Evolutionary conservation across 2,113 vertebrate species (phyloP), one percentile per base, ranked within the genome.

Genomic region (Lethenteron camtschaticum): DNA sequence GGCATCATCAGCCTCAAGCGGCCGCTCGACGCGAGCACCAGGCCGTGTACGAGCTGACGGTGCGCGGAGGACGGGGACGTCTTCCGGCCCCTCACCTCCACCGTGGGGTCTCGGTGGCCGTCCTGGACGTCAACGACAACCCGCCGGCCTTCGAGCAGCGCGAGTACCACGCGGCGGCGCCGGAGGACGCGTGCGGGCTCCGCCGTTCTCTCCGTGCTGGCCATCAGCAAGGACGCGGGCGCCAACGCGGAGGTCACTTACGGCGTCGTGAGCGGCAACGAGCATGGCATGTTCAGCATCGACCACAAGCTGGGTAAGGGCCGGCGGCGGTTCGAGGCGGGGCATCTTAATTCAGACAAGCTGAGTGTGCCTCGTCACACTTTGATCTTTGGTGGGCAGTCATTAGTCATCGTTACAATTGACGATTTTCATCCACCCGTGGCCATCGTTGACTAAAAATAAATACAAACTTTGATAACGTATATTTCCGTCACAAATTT

Each of bases 61-160:
- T 87, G 55, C 85, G 94, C 87, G 41, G 81, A 78, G 1, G 92
- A 99, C 80, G 94, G 94, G 59, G 78, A 82, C 68, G 86, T 85
- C 0, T 11, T 24, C 8, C 81, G 81, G 69, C 84, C 79, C 7
- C 76, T 89, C 7, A 87, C 85, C 11, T 80, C 88, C 1, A 71
- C 81, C 3, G 81, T 82, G 72, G 83, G 9, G 82, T 95, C 13
- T 69, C 83, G 5, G 77, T 99, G 70, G 92, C 90, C 1, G 84
- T 96, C 71, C 76, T 99, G 77, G 94, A 99, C 77, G 95, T 99
- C 78, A 99, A 96, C 71, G 90, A 99, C 78, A 96, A 96, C 68
- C 94, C 92, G 0, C 94, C 94, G 0, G 85, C 95, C 71, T 99
- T 99, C 73, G 92, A 99, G 77, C 84, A 85, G 2, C 85, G 88